Evolutionary conservation across 2,888 invertebrate genomes (phyloP).

Genomic region (Onchidella celtica): DNA sequence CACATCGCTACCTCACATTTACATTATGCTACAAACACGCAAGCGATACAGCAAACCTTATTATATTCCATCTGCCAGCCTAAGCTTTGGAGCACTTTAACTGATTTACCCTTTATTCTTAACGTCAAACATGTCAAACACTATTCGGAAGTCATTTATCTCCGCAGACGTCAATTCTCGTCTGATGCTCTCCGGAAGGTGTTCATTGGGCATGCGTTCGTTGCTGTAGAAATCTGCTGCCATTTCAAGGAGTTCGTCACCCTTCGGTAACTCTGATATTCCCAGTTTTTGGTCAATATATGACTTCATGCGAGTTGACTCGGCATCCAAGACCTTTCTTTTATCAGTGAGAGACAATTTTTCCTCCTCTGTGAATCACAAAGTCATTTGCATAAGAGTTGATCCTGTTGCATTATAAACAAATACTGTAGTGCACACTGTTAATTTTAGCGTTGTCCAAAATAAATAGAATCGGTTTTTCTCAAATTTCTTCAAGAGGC

Average conservation of each 20-base stretch:
- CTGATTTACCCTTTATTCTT: constrained; percentile 65
- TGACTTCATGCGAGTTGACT: not conserved
- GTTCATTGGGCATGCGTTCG: constrained; percentile 54
- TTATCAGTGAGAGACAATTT: not conserved
- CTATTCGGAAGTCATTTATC: constrained; percentile 64
- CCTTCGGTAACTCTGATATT: constrained; percentile 26
- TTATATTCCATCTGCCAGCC: no score
- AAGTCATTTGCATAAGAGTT: no score
- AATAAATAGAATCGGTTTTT: no score
- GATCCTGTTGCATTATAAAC: no score
- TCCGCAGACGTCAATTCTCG: constrained; percentile 63
- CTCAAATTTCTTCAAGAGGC: no score
- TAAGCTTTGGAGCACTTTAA: no score
- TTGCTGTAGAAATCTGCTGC: constrained; percentile 60
- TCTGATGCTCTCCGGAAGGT: constrained; percentile 61
- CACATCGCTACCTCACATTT: no score
- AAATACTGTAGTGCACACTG: no score
- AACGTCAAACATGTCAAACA: constrained; percentile 70
- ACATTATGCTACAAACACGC: no score
- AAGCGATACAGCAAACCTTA: no score
- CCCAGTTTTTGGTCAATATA: constrained; percentile 24
- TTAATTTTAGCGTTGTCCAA: no score
- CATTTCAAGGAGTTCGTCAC: constrained; percentile 57
- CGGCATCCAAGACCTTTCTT: not conserved
- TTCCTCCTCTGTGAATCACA: constrained; percentile 22